These are phyloP conservation scores for Sakesphorus luctuosus DNA, from an alignment of 2,113 vertebrate species.

Conservation along the genomic window DNA sequence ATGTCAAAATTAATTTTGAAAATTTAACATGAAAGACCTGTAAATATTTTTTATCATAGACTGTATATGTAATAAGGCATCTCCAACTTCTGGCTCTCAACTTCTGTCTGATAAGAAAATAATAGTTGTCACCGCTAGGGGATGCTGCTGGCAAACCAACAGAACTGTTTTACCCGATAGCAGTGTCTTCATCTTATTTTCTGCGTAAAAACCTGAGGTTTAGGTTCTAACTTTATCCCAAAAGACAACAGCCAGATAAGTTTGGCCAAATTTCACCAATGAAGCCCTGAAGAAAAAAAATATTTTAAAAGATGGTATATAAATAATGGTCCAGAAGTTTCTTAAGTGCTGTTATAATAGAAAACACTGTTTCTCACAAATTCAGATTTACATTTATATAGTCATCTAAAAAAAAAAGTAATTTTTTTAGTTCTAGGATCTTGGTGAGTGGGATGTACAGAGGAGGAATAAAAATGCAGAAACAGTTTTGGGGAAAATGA, in stretches of 20 bases:
- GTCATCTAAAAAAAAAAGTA: background rate
- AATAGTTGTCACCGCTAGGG: constrained; percentile 57
- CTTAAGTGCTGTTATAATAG: background rate
- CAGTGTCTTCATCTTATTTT: rapidly evolving
- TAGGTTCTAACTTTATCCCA: background rate
- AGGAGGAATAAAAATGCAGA: background rate
- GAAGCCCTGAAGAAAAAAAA: background rate
- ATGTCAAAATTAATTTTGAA: background rate
- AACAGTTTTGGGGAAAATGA: background rate
- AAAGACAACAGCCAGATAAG: background rate
- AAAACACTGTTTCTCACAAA: background rate
- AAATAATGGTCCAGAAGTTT: background rate
- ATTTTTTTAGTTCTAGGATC: background rate
- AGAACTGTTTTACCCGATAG: background rate
- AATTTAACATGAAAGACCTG: background rate
- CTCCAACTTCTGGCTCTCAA: background rate
- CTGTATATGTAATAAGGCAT: background rate
- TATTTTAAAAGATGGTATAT: background rate
- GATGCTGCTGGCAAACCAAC: constrained; percentile 62
- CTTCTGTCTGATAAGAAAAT: background rate
- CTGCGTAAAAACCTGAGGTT: background rate
- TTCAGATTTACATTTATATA: background rate
- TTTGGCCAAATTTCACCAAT: background rate
- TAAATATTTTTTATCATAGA: background rate
- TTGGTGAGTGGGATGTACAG: background rate